Evolutionary conservation across 1,140 invertebrate species (phyloP), one percentile per base, ranked within the genome.

Genomic region (Drosophila bocqueti): DNA sequence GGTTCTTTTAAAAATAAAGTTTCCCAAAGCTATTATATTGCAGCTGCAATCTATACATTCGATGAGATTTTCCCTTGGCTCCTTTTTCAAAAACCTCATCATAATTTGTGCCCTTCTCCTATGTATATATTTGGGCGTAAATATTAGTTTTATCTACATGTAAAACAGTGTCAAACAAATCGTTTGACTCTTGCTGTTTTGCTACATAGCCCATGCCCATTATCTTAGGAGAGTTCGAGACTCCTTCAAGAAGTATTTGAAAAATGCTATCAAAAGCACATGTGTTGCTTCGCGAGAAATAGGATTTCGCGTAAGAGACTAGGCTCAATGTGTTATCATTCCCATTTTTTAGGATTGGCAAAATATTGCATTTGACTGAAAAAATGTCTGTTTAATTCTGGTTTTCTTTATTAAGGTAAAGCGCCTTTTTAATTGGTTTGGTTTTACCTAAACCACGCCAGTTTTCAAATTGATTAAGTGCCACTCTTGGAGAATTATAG

Each of bases 241-340:
- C 31, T 40, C 34, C 21, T 9, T 36, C 34, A 7, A 11, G 8
- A 24, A 49, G 2, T 8, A 49, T 2, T 11, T 29, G 26, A 3
- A 29, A 50, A n/a, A 50, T 29, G 10, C 54, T 57, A 4, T 57
- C 54, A 16, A 57, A 38, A 21, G 54, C 18, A 5, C 54, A 57
- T 3, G 54, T 57, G 13, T 38, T 57, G 1, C 9, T 15, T 1
- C 24, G 8, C 15, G 34, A 57, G 21, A 55, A 38, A 10, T 15
- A 38, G 1, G 34, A 36, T 4, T 21, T 15, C 2, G 16, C 34
- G 13, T 11, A 15, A 24, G 15, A 15, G 3, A 38, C 54, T 2
- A 57, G 34, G 4, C 15, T 15, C 1, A 57, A 29, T 10, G 31
- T 7, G 6, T 10, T 26, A 26, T 50, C 26, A 15, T 50, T 29